Evolutionary conservation across 2,888 invertebrate genomes (phyloP).

Genomic region (Microplitis deprimator): DNA sequence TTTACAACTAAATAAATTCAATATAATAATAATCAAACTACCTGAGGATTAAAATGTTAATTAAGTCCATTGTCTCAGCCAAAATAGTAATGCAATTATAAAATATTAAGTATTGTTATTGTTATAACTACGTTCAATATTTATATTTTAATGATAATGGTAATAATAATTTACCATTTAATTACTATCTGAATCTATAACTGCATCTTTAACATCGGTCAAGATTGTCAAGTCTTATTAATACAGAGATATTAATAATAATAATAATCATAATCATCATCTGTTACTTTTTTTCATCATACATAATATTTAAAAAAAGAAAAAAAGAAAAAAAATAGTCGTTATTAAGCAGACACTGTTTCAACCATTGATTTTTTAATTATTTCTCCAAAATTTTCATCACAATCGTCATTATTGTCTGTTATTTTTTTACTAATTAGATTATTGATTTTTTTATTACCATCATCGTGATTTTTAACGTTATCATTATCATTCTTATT

Average conservation of each 20-base stretch:
- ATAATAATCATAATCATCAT: not conserved
- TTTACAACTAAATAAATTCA: not conserved
- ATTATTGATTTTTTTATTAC: conserved; percentile 51
- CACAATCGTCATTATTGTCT: conserved; percentile 71
- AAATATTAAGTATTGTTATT: too few species aligned
- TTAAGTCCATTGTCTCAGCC: not conserved
- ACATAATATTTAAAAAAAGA: not conserved
- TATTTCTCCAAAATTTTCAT: conserved; percentile 91
- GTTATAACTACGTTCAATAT: too few species aligned
- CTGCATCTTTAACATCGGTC: not conserved
- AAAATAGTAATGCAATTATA: too few species aligned
- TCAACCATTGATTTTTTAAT: conserved; percentile 94
- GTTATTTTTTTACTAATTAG: conserved; percentile 43
- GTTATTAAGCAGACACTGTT: conserved; percentile 83
- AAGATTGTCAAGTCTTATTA: not conserved
- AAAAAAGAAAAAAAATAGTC: not conserved
- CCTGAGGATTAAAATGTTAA: not conserved
- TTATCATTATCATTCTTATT: not conserved
- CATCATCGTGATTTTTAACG: conserved; percentile 38
- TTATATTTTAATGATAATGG: too few species aligned
- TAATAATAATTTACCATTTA: too few species aligned
- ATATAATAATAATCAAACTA: not conserved
- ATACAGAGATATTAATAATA: not conserved
- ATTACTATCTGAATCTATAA: not conserved
- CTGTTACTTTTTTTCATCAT: not conserved